Evolutionary conservation across 1,140 invertebrate genomes (phyloP).

Genomic region (Drosophila baimaii): DNA sequence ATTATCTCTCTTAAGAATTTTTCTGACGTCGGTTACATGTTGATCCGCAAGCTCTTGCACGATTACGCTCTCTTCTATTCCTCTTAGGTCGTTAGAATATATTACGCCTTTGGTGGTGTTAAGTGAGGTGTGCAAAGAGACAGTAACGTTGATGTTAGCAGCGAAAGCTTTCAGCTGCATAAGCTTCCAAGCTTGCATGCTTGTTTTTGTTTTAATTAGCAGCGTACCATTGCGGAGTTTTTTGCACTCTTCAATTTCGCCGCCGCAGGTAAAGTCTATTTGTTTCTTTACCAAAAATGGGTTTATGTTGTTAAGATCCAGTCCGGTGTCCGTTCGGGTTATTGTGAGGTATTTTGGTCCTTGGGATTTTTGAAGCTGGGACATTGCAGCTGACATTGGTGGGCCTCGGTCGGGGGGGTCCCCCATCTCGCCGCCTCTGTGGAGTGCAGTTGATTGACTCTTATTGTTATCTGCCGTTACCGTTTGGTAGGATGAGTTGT

Average conservation of each 20-base stretch:
- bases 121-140: not conserved
- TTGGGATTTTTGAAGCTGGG: too few species aligned
- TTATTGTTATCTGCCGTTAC: too few species aligned
- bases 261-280: not conserved
- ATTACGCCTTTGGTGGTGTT: not conserved
- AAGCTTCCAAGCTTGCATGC: not conserved
- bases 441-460: too few species aligned
- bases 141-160: not conserved
- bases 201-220: not conserved
- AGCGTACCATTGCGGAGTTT: not conserved
- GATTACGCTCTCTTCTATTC: not conserved
- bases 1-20: not conserved
- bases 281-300: too few species aligned
- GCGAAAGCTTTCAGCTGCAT: not conserved
- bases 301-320: too few species aligned
- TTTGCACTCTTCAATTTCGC: not conserved
- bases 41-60: too few species aligned
- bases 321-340: too few species aligned
- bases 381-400: too few species aligned
- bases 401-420: too few species aligned
- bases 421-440: too few species aligned
- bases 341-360: too few species aligned
- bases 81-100: not conserved
- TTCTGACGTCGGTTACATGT: not conserved
- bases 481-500: too few species aligned